A percentile compares a stretch with the other conserved stretches of the same genome.
phyloP scores from a whole-genome alignment of 1,140 invertebrate species.

The Protaetia brevitarsis region DNA sequence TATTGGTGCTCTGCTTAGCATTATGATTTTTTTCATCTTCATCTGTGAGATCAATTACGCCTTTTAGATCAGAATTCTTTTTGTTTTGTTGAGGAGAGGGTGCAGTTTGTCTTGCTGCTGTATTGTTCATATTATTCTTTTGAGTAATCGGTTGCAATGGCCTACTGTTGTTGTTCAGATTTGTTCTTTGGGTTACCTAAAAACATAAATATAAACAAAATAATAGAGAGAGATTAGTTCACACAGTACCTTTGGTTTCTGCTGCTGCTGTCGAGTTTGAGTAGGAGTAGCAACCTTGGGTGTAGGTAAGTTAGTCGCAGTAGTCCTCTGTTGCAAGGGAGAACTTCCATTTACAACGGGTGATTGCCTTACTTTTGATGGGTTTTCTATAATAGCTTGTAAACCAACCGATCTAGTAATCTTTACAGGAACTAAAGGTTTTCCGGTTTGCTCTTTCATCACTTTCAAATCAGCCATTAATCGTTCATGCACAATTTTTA shows the following conservation, averaged over 20 bases:
- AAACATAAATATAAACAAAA: not conserved
- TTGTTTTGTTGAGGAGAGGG: not conserved
- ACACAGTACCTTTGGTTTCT: slow-evolving; percentile 17
- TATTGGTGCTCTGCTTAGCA: not conserved
- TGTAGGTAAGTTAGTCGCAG: not conserved
- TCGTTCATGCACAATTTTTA: slow-evolving; percentile 68
- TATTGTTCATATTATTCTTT: slow-evolving; percentile 12
- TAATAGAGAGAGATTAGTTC: not conserved
- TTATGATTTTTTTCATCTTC: slow-evolving; percentile 53
- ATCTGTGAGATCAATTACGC: slow-evolving; percentile 62
- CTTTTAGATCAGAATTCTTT: slow-evolving; percentile 14
- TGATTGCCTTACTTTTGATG: not conserved
- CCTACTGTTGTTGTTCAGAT: not conserved
- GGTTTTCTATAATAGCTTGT: slow-evolving; percentile 56
- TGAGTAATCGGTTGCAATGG: slow-evolving; percentile 7
- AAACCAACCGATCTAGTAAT: slow-evolving; percentile 79
- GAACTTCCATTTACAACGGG: not conserved
- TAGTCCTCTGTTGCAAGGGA: not conserved
- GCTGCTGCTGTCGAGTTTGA: slow-evolving; percentile 20
- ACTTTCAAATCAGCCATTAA: slow-evolving; percentile 59
- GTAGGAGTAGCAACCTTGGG: slow-evolving; percentile 23
- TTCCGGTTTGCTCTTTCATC: slow-evolving; percentile 50
- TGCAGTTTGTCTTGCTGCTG: not conserved
- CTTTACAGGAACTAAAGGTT: slow-evolving; percentile 63
- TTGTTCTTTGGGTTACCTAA: not conserved